Conservation (phyloP, 1,140 invertebrate species). For the Bicyclus anynana region DNA sequence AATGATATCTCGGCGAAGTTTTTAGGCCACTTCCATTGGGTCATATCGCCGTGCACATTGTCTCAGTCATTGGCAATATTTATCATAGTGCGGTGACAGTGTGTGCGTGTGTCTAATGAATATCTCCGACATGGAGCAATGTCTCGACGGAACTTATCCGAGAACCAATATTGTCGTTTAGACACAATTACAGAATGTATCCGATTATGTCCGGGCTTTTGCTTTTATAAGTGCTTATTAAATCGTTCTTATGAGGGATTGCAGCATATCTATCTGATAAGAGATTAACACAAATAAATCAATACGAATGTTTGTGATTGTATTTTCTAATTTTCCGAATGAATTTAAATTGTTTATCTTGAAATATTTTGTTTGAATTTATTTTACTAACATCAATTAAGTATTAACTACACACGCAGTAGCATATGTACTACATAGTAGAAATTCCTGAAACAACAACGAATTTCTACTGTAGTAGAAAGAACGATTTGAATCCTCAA, state of each 20-base stretch:
- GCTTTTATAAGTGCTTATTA: not conserved
- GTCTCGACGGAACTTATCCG: conserved; percentile 39
- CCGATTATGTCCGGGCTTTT: conserved; percentile 40
- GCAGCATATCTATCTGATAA: not conserved
- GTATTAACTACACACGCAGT: too few relatives aligned
- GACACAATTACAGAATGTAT: conserved; percentile 53
- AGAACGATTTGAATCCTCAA: too few relatives aligned
- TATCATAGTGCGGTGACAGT: conserved; percentile 30
- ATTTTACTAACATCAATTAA: too few relatives aligned
- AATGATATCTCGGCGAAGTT: too few relatives aligned
- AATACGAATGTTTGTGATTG: too few relatives aligned
- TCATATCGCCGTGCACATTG: conserved; percentile 15
- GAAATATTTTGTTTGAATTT: too few relatives aligned
- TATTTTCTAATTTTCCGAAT: too few relatives aligned
- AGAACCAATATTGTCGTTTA: conserved; percentile 61
- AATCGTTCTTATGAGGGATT: not conserved
- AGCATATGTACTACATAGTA: too few relatives aligned
- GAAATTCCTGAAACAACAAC: too few relatives aligned
- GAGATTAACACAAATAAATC: not conserved
- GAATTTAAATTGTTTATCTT: too few relatives aligned
- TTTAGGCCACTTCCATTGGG: conserved; percentile 14
- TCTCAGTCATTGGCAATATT: conserved; percentile 37
- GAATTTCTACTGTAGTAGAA: too few relatives aligned
- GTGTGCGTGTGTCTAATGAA: conserved; percentile 55
- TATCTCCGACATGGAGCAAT: conserved; percentile 55